Percentiles rank a stretch among this genome's conserved stretches.
Evolutionary conservation across 2,888 invertebrate genomes (phyloP).

Genomic region (Formica aserva): DNA sequence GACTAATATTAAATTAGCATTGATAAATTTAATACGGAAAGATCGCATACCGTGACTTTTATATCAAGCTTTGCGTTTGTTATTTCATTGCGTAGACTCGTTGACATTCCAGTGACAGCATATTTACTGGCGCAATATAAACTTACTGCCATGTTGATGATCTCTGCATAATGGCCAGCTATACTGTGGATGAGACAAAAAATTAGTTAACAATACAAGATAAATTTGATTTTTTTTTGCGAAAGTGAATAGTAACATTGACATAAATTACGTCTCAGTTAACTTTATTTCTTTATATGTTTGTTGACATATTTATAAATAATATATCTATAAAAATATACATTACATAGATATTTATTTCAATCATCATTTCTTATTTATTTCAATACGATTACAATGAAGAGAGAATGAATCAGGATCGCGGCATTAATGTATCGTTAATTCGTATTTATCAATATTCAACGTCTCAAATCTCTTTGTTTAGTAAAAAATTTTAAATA

Average conservation of each 20-base stretch:
- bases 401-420: background rate
- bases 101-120: slow-evolving; percentile 86
- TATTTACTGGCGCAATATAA: slow-evolving; percentile 87
- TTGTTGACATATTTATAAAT: too few relatives aligned
- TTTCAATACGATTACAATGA: background rate
- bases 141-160: slow-evolving; percentile 75
- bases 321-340: background rate
- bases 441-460: background rate
- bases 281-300: too few relatives aligned
- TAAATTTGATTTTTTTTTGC: background rate
- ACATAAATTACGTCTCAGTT: too few relatives aligned
- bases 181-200: slow-evolving; percentile 70
- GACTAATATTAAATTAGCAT: background rate
- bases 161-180: slow-evolving; percentile 79
- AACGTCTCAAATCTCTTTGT: background rate
- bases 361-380: too few relatives aligned
- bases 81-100: slow-evolving; percentile 86
- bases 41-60: slow-evolving; percentile 83
- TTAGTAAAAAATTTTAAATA: background rate
- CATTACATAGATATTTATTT: background rate
- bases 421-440: background rate
- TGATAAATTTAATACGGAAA: background rate
- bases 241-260: background rate
- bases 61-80: slow-evolving; percentile 82
- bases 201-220: background rate